Percentiles rank a stretch among this genome's conserved stretches.
phyloP scores from a whole-genome alignment of 2,797 vertebrate species.

The Rhinella marina region DNA sequence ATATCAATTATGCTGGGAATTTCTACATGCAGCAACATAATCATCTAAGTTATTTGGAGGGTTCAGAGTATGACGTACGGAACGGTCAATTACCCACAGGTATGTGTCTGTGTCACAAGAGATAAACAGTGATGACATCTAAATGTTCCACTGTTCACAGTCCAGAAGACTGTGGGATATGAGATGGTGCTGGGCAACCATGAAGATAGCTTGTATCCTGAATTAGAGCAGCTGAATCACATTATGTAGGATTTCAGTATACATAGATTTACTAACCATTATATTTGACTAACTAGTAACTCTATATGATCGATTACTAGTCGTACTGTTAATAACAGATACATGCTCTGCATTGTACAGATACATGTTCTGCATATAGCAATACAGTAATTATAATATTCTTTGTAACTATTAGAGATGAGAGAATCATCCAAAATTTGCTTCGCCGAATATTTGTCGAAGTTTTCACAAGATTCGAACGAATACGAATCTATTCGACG shows the following conservation, averaged over 20 bases:
- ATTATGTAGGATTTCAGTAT: neutral
- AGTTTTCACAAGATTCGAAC: too few relatives aligned
- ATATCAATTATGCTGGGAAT: neutral
- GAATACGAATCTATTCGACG: too few relatives aligned
- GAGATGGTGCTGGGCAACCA: slow-evolving; percentile 38
- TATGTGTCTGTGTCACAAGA: slow-evolving; percentile 18
- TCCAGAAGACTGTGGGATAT: slow-evolving; percentile 17
- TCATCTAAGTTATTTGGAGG: neutral
- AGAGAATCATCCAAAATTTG: too few relatives aligned
- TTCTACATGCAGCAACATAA: neutral
- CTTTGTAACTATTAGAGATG: too few relatives aligned
- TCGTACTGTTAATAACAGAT: too few relatives aligned
- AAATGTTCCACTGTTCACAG: neutral
- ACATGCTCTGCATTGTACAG: too few relatives aligned
- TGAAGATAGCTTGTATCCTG: slow-evolving; percentile 35
- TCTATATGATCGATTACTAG: too few relatives aligned
- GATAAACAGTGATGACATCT: slow-evolving; percentile 47
- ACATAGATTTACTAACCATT: neutral
- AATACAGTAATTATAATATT: too few relatives aligned
- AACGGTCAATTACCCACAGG: slow-evolving; percentile 24
- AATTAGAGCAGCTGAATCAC: slow-evolving; percentile 10
- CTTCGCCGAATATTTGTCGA: too few relatives aligned
- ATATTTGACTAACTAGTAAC: too few relatives aligned
- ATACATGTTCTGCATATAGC: too few relatives aligned
- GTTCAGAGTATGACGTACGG: neutral